These are phyloP conservation scores for Cyprinodon tularosa DNA, from an alignment of 2,113 vertebrate genomes.

Conservation along the genomic window DNA sequence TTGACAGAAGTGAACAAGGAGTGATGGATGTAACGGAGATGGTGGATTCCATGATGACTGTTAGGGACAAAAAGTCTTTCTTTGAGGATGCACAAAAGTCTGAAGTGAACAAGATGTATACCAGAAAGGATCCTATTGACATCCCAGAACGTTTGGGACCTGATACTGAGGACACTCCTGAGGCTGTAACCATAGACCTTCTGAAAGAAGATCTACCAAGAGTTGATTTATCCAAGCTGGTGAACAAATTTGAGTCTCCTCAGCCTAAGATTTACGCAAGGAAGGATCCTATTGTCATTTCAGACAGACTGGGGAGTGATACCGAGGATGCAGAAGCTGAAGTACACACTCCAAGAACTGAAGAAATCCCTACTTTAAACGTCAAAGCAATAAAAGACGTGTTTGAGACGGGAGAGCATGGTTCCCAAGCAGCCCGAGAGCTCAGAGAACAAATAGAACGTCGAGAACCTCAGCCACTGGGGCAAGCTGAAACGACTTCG, in stretches of 20 bases:
- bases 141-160: conserved; percentile 75
- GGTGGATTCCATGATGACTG: conserved; percentile 78
- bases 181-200: conserved; percentile 58
- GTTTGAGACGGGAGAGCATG: conserved; percentile 82
- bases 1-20: conserved; percentile 65
- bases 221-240: conserved; percentile 75
- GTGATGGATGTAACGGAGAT: conserved; percentile 65
- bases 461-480: conserved; percentile 59
- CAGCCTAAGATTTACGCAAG: conserved; percentile 72
- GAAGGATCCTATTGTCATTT: conserved; percentile 77
- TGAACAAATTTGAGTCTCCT: conserved; percentile 80
- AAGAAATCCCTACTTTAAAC: conserved; percentile 77
- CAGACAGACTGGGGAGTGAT: conserved; percentile 78
- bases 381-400: conserved; percentile 82
- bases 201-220: conserved; percentile 79
- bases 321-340: conserved; percentile 74
- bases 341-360: conserved; percentile 60
- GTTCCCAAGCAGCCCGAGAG: conserved; percentile 77
- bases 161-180: conserved; percentile 71
- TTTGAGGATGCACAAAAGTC: conserved; percentile 82
- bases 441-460: conserved; percentile 76
- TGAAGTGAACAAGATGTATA: conserved; percentile 74
- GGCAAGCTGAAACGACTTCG: conserved; percentile 68
- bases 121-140: conserved; percentile 79
- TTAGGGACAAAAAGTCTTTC: conserved; percentile 80